A percentile compares a stretch with the other conserved stretches of the same genome.
These are phyloP conservation scores for Sceliomorpha sp. DNA, from an alignment of 2,888 invertebrate genomes.

Conservation along the genomic window DNA sequence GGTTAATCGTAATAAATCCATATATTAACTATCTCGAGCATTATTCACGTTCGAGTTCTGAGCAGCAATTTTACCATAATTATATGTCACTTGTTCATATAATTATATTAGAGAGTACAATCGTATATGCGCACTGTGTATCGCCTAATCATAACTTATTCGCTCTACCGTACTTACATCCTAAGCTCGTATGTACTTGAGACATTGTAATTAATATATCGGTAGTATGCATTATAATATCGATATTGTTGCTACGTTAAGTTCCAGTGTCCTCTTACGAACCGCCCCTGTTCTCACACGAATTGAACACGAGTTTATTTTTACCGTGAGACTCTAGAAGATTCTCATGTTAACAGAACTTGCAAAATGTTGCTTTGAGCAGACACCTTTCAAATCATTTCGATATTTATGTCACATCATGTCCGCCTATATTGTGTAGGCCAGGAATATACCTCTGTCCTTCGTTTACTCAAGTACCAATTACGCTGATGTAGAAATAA, in stretches of 20 bases:
- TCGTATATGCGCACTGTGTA: constrained; percentile 36
- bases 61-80: constrained; percentile 55
- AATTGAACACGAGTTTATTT: constrained; percentile 42
- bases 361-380: constrained; percentile 22
- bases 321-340: constrained; percentile 16
- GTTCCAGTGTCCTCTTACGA: constrained; percentile 38
- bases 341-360: constrained; percentile 14
- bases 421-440: constrained; percentile 28
- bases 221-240: constrained; percentile 38
- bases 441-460: constrained; percentile 20
- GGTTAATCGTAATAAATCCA: constrained; percentile 38
- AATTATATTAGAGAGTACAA: constrained; percentile 48
- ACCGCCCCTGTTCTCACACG: constrained; percentile 44
- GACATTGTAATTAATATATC: constrained; percentile 45
- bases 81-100: constrained; percentile 51
- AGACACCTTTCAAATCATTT: constrained; percentile 12
- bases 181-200: constrained; percentile 54
- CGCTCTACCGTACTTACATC: constrained; percentile 46
- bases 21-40: constrained; percentile 53
- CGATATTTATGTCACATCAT: constrained; percentile 14
- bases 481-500: constrained; percentile 2
- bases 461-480: constrained; percentile 10
- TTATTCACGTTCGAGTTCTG: constrained; percentile 52
- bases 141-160: constrained; percentile 40
- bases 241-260: constrained; percentile 17